phyloP scores from a whole-genome alignment of 2,888 invertebrate genomes.

The Leptura quadrifasciata region DNA sequence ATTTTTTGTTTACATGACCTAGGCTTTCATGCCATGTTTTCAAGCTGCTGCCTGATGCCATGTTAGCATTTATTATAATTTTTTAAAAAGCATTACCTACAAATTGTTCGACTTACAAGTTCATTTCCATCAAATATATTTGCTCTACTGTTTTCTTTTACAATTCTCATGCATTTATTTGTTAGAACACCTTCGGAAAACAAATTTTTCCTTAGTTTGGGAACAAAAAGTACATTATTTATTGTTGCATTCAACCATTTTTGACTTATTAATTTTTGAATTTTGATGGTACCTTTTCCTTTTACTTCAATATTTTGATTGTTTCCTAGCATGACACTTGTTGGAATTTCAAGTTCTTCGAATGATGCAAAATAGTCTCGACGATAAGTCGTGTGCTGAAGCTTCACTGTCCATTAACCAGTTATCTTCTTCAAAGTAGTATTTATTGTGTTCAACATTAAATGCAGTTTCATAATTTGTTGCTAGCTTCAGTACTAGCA shows the following conservation, averaged over 20 bases:
- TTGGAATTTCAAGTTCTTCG: too few species aligned
- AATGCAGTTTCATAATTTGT: not conserved
- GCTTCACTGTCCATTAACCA: too few species aligned
- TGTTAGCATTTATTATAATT: too few species aligned
- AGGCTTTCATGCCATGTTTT: not conserved
- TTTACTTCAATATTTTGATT: not conserved
- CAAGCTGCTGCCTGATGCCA: not conserved
- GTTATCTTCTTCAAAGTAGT: too few species aligned
- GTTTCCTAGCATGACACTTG: too few species aligned
- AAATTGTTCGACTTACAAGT: not conserved
- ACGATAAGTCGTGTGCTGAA: too few species aligned
- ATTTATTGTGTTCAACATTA: not conserved
- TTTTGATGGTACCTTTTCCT: slow-evolving; percentile 5
- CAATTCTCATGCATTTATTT: not conserved
- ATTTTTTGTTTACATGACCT: not conserved
- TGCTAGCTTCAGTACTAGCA: not conserved
- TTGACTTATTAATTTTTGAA: not conserved
- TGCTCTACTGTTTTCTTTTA: not conserved
- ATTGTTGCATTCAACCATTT: too few species aligned
- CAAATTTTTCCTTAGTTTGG: too few species aligned
- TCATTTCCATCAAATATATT: not conserved
- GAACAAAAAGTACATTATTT: too few species aligned
- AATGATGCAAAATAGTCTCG: too few species aligned
- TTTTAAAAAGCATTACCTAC: not conserved
- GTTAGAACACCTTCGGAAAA: slow-evolving; percentile 1